These are phyloP conservation scores for Stigmatopora argus DNA, from an alignment of 2,113 vertebrate species.

Conservation along the genomic window DNA sequence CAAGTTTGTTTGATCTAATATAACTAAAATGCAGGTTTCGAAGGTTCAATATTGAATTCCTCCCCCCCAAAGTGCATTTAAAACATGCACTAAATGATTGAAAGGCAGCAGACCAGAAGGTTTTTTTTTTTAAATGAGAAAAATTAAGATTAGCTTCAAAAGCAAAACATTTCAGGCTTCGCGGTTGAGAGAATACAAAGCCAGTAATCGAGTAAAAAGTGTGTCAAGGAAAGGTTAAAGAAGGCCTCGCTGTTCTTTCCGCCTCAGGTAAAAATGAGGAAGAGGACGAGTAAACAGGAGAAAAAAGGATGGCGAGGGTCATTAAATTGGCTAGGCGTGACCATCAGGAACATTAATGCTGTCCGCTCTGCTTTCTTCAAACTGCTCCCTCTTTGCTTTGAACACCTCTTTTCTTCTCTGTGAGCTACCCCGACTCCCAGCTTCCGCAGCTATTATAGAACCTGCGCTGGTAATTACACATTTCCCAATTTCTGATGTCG, in stretches of 20 bases:
- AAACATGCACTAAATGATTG: conserved; percentile 51
- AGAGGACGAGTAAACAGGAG: conserved; percentile 50
- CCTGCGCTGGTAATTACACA: conserved; percentile 65
- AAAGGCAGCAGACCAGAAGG: conserved; percentile 72
- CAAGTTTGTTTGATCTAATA: conserved; percentile 16
- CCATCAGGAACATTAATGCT: conserved; percentile 60
- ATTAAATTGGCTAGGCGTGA: conserved; percentile 55
- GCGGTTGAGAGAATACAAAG: conserved; percentile 69
- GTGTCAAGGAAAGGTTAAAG: conserved; percentile 19
- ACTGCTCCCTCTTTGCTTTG: conserved; percentile 54
- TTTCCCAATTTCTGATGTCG: conserved; percentile 60
- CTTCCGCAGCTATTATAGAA: conserved; percentile 58
- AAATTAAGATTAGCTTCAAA: conserved; percentile 69
- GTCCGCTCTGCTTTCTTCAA: conserved; percentile 57
- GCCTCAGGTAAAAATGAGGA: conserved; percentile 42
- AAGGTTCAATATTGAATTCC: conserved; percentile 53
- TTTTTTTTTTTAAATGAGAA: conserved; percentile 73
- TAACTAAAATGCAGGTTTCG: conserved; percentile 16
- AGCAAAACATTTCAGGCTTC: conserved; percentile 65
- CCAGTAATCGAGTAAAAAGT: conserved; percentile 62
- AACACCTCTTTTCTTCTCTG: conserved; percentile 50
- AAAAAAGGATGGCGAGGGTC: conserved; percentile 39
- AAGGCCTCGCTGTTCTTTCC: conserved; percentile 22
- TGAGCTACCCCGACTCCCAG: conserved; percentile 57
- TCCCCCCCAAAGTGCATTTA: conserved; percentile 63